A percentile compares a stretch with the other conserved stretches of the same genome.
Evolutionary conservation across 2,888 invertebrate genomes (phyloP).

Genomic region (Molanna angustata): DNA sequence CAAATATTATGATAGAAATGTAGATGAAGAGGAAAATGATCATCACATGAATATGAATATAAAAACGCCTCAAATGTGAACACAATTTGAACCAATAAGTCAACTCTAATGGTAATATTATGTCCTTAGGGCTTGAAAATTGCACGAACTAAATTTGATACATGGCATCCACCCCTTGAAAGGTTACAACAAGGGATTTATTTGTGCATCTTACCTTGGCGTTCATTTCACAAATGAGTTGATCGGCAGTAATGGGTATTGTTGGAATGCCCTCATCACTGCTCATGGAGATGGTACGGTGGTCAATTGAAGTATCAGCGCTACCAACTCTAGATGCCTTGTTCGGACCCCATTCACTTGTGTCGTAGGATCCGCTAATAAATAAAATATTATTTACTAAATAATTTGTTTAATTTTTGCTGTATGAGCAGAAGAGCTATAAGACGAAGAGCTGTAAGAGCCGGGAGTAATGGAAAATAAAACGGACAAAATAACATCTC

Average conservation of each 20-base stretch:
- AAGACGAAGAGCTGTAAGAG: too few species aligned
- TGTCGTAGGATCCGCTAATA: conserved; percentile 28
- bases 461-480: too few species aligned
- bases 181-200: too few species aligned
- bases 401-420: background rate
- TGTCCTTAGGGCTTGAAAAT: too few species aligned
- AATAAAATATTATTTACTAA: background rate
- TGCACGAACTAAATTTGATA: too few species aligned
- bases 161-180: too few species aligned
- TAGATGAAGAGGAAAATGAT: too few species aligned
- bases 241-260: conserved; percentile 39
- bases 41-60: too few species aligned
- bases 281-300: conserved; percentile 61
- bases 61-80: background rate
- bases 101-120: too few species aligned
- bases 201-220: background rate
- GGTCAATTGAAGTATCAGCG: conserved; percentile 45
- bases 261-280: conserved; percentile 60
- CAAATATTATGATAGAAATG: too few species aligned
- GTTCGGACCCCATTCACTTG: conserved; percentile 12
- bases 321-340: conserved; percentile 15
- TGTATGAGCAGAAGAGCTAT: too few species aligned
- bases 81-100: background rate
- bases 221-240: background rate
- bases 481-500: too few species aligned